Base-by-base conservation (phyloP, 2,888 invertebrate species). In the Callyntrura guangdongensis region DNA sequence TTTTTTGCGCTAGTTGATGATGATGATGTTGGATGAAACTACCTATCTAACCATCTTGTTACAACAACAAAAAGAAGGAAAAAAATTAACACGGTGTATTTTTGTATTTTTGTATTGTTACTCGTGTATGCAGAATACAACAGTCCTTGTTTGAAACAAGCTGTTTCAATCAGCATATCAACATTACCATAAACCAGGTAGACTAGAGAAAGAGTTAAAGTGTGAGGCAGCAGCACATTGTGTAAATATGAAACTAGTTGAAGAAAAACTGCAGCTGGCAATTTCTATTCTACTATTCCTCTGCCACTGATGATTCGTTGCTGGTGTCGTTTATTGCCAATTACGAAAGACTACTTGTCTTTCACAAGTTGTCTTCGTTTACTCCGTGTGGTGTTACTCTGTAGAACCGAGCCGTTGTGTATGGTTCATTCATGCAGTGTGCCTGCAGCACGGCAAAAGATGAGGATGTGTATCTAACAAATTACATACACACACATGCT, bases 341-440 rank as follows among this genome's bases (percentile, higher is more conserved):
- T 36, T 36, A 36, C 36, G 36, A 36, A 36, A 36, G 36, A 59
- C 74, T 45, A 67, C 36, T 67, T 79, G 69, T 45, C 69, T 69
- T 69, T 36, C 6, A 36, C 36, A 36, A 36, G 36, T 36, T 61
- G 20, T n/a, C 61, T 14, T 64, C 17, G 53, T 81, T 72, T n/a
- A n/a, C 64, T 81, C 9, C 25, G 25, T 64, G 20, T 25, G 25
- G 5, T 64, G 12, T 64, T 22, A 64, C 27, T 69, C 47, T 17
- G 45, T 69, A 45, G 69, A 17, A 69, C 36, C n/a, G 45, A 20
- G 36, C 36, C 36, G 36, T 36, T 36, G 36, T 36, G 17, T 17
- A 61, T 61, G n/a, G n/a, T 61, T 86, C 86, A 86, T 81, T 81
- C 87, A 87, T 81, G 81, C 45, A 53, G 20, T 17, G 12, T 59